Evolutionary conservation across 1,140 invertebrate species (phyloP).

Genomic region (Xylocopa sonorina): DNA sequence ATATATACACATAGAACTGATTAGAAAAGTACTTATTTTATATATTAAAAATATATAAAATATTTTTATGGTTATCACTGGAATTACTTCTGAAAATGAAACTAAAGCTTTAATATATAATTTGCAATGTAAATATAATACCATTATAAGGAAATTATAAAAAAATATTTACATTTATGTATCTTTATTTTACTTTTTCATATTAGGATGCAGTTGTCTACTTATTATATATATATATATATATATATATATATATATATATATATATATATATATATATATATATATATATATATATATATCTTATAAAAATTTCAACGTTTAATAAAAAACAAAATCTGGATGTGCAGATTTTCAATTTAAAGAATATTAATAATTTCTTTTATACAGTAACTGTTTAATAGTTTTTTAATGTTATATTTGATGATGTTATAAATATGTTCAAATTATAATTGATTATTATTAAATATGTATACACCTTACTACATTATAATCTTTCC

Average conservation of each 20-base stretch:
- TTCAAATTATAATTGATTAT: not conserved
- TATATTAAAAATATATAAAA: too few relatives aligned
- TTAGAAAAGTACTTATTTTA: too few relatives aligned
- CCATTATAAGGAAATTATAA: not conserved
- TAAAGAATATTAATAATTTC: constrained; percentile 5
- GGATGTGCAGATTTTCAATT: constrained; percentile 35
- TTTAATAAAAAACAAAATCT: constrained; percentile 6
- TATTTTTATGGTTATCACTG: too few relatives aligned
- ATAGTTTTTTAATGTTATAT: not conserved
- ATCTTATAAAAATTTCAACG: not conserved
- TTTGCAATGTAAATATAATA: not conserved
- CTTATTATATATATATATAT: too few relatives aligned
- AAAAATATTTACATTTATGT: not conserved
- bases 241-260: too few relatives aligned
- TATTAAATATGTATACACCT: not conserved
- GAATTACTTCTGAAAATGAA: not conserved
- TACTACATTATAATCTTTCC: too few relatives aligned
- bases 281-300: too few relatives aligned
- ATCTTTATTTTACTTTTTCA: not conserved
- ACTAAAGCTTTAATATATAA: too few relatives aligned
- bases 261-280: too few relatives aligned
- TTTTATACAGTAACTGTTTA: not conserved
- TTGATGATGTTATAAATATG: not conserved
- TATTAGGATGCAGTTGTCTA: too few relatives aligned
- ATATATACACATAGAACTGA: too few relatives aligned